These are phyloP conservation scores for Zaprionus gabonicus DNA, from an alignment of 1,140 invertebrate genomes.

Conservation along the genomic window DNA sequence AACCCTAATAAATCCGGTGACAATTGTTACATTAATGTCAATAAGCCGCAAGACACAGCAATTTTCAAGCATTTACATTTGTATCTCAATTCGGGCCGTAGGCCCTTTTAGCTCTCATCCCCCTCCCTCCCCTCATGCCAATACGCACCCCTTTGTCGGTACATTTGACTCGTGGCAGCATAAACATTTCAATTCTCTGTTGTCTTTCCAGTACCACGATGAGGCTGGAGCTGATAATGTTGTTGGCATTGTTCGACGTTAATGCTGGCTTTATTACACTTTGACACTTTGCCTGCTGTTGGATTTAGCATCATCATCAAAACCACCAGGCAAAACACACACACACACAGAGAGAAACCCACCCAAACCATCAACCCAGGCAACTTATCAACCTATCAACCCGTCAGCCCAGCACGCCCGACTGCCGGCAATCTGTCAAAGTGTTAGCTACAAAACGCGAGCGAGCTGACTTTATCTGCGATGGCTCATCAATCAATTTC, in stretches of 20 bases:
- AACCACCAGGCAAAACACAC: neutral
- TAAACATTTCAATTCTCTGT: slow-evolving; percentile 26
- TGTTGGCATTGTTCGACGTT: slow-evolving; percentile 38
- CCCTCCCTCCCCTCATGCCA: neutral
- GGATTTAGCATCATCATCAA: slow-evolving; percentile 17
- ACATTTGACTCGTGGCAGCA: slow-evolving; percentile 65
- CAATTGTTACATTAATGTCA: slow-evolving; percentile 84
- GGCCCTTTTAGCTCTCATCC: neutral
- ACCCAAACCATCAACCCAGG: neutral
- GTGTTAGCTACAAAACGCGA: slow-evolving; percentile 56
- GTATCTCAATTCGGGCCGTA: slow-evolving; percentile 27
- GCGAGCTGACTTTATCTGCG: slow-evolving; percentile 20
- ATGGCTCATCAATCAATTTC: slow-evolving; percentile 75
- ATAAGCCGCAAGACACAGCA: slow-evolving; percentile 70
- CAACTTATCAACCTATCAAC: neutral
- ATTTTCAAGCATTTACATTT: slow-evolving; percentile 64
- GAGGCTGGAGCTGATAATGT: slow-evolving; percentile 43
- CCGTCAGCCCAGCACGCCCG: neutral
- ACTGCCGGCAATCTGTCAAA: slow-evolving; percentile 75
- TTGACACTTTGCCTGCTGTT: slow-evolving; percentile 66
- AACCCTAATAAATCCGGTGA: slow-evolving; percentile 82
- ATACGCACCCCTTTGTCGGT: slow-evolving; percentile 56
- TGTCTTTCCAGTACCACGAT: slow-evolving; percentile 4
- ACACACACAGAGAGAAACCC: no score
- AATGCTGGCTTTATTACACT: slow-evolving; percentile 52